Evolutionary conservation across 2,888 invertebrate genomes (phyloP).

Genomic region (Capitulum mitella): DNA sequence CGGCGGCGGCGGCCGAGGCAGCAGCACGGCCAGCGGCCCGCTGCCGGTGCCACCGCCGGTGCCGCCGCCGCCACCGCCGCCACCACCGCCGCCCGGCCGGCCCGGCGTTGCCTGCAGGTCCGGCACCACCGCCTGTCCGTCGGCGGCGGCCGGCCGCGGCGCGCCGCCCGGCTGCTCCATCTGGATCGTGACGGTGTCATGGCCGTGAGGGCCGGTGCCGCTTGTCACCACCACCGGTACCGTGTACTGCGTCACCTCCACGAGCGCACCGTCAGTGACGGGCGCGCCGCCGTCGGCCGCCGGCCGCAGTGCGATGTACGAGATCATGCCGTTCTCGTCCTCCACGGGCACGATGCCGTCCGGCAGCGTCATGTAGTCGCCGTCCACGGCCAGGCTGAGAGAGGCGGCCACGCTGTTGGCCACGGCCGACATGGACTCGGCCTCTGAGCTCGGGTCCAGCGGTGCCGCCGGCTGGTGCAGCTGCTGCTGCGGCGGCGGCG

Average conservation of each 20-base stretch:
- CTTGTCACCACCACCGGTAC: background rate
- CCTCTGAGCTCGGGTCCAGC: conserved; percentile 48
- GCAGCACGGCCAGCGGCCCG: background rate
- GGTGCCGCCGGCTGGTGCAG: background rate
- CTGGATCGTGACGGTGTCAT: background rate
- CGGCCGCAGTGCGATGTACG: conserved; percentile 21
- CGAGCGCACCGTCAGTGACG: background rate
- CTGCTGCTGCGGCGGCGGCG: too few species aligned
- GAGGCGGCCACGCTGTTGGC: conserved; percentile 54
- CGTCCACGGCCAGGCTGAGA: conserved; percentile 45
- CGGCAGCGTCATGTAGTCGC: conserved; percentile 20
- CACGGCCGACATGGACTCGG: conserved; percentile 52
- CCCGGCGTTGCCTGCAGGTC: background rate
- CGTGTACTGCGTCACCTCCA: conserved; percentile 13
- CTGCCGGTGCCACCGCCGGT: background rate
- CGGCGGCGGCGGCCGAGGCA: background rate
- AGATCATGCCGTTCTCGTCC: conserved; percentile 24
- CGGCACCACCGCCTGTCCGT: conserved; percentile 1
- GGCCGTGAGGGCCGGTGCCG: background rate
- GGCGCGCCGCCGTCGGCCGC: background rate
- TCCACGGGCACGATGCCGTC: conserved; percentile 15
- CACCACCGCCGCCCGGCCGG: background rate
- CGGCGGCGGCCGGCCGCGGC: background rate
- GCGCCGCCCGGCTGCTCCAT: background rate
- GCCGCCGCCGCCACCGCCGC: background rate